Base-by-base conservation (phyloP, 1,140 invertebrate species). In the Drosophila nigrodunni region DNA sequence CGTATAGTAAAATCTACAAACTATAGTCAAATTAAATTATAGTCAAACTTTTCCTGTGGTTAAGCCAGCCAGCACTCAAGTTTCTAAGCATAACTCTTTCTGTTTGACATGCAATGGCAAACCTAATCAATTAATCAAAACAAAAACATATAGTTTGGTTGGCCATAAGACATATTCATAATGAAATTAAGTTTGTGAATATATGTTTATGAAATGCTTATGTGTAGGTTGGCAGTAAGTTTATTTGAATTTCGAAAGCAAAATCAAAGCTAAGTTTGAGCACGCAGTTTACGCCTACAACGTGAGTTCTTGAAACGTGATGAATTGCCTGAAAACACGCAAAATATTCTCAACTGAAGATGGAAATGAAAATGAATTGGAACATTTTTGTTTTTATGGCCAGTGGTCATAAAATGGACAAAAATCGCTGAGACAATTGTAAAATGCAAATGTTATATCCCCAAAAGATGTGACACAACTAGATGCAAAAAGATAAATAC, bases 351-450 rank as follows among this genome's bases (percentile, higher is more conserved):
- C 11, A 6, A 13, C 5, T 43, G n/a, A 15, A 46, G 43, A 46
- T 46, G 43, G 11, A 25, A 37, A 58, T 15, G 49, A 64, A 52
- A 52, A 54, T 39, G 49, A 64, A 64, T 43, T n/a, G 11, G 8
- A 46, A 13, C 37, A 7, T 46, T 71, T 71, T 64, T 55, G 4
- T 39, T 71, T 71, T 64, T 55, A 71, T 71, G 55, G 68, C 68
- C 34, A 2, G 30, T 3, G 30, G 68, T 55, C 58, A 61, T 71
- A 71, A 71, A 71, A 34, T 49, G 55, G 18, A n/a, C 44, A 15
- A 7, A 61, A 62, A 46, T 54, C 67, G 59, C 66, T 52, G 47
- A 69, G 67, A 69, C 67, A 69, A 61, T 54, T 69, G 30, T 41
- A 13, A 69, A 60, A 61, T 61, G 67, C 39, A 68, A 65, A 65